Evolutionary conservation across 2,888 invertebrate genomes (phyloP).

Genomic region (Campoplex nolae): DNA sequence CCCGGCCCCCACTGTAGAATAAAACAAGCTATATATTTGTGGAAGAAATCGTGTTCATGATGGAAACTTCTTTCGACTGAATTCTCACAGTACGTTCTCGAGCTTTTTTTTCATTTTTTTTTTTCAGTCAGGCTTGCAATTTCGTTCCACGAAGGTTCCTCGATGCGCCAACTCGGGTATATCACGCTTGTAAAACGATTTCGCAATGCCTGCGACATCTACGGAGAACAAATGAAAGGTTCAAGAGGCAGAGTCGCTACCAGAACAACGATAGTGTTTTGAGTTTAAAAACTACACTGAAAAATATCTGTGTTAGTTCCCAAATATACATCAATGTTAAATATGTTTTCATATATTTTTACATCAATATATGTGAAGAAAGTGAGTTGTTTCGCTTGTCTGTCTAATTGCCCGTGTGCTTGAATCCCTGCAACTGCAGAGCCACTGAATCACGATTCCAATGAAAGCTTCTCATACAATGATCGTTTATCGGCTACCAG

Average conservation of each 20-base stretch:
- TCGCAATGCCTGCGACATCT: conserved; percentile 55
- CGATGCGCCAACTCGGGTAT: conserved; percentile 19
- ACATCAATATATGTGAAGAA: background rate
- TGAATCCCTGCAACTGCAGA: too few species aligned
- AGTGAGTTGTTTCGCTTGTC: background rate
- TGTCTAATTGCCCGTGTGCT: background rate
- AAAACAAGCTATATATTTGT: background rate
- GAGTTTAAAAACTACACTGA: conserved; percentile 18
- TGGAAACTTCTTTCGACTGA: background rate
- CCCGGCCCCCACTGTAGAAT: background rate
- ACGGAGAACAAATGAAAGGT: conserved; percentile 19
- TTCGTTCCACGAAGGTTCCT: conserved; percentile 63
- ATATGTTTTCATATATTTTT: background rate
- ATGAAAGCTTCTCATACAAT: too few species aligned
- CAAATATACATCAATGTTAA: background rate
- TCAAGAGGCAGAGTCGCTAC: conserved; percentile 14
- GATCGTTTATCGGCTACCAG: too few species aligned
- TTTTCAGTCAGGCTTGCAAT: conserved; percentile 62
- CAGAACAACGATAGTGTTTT: conserved; percentile 24
- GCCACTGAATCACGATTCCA: too few species aligned
- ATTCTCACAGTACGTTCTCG: conserved; percentile 41
- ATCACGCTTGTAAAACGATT: conserved; percentile 48
- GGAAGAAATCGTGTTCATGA: background rate
- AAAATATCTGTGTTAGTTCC: conserved; percentile 11
- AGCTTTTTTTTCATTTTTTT: conserved; percentile 44